Evolutionary conservation across 2,888 invertebrate genomes (phyloP).

Genomic region (Sympetrum striolatum): DNA sequence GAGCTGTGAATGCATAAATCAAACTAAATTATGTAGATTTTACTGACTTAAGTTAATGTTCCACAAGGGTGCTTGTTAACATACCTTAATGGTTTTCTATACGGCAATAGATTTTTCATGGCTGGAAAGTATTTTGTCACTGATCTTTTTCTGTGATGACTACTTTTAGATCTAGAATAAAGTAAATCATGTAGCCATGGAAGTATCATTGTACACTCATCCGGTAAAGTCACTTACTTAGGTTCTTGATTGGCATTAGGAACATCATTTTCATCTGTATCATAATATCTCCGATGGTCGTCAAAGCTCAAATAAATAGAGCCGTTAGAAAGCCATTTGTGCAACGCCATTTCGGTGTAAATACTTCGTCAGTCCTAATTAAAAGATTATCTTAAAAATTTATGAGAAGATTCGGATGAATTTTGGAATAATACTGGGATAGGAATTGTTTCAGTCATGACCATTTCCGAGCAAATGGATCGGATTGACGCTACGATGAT

Average conservation of each 20-base stretch:
- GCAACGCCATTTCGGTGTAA: not conserved
- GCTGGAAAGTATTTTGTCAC: conserved; percentile 47
- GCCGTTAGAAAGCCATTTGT: conserved; percentile 49
- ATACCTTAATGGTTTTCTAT: conserved; percentile 46
- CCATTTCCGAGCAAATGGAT: no score
- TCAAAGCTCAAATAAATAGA: conserved; percentile 48
- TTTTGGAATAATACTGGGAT: no score
- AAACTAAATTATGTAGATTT: not conserved
- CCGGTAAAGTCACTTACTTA: not conserved
- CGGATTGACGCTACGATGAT: no score
- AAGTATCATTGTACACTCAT: not conserved
- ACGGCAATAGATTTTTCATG: conserved; percentile 48
- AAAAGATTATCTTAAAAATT: not conserved
- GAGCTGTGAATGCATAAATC: conserved; percentile 45
- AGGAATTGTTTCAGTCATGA: no score
- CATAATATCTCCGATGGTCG: not conserved
- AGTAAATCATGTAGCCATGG: not conserved
- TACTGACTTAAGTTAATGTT: no score
- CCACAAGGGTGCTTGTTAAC: not conserved
- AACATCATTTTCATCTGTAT: not conserved
- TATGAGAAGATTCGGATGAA: no score
- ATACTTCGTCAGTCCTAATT: not conserved
- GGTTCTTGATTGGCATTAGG: not conserved
- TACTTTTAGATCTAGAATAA: conserved; percentile 14
- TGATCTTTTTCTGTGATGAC: conserved; percentile 9